Evolutionary conservation across 2,797 vertebrate species (phyloP).

Genomic region (Molothrus aeneus): DNA sequence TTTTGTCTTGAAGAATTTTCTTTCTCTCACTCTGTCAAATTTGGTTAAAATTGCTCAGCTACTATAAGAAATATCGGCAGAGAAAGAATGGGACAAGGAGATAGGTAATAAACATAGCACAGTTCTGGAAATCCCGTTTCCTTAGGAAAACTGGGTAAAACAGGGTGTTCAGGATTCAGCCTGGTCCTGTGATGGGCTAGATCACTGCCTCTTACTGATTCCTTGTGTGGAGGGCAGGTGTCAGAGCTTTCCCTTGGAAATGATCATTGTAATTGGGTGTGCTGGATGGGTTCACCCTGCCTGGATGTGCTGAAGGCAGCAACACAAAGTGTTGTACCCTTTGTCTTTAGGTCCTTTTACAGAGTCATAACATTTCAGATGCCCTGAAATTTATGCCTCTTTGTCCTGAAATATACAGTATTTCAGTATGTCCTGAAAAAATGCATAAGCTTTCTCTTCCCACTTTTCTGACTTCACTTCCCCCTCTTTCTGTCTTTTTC

Average conservation of each 20-base stretch:
- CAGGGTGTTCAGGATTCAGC: neutral
- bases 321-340: neutral
- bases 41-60: conserved; percentile 8
- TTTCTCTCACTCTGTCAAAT: conserved; percentile 39
- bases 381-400: neutral
- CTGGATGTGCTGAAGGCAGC: neutral
- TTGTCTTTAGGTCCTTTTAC: neutral
- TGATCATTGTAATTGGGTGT: neutral
- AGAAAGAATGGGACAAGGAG: neutral
- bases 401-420: neutral
- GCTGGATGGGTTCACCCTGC: neutral
- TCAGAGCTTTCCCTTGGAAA: neutral
- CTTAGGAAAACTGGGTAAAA: neutral
- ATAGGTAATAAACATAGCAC: neutral
- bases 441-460: neutral
- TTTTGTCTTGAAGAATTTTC: conserved; percentile 33
- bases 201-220: neutral
- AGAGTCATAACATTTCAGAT: neutral
- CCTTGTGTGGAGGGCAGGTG: neutral
- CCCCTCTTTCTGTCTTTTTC: neutral
- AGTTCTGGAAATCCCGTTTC: neutral
- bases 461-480: neutral
- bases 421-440: neutral
- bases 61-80: neutral
- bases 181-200: neutral